Base-by-base conservation (phyloP, 2,888 invertebrate genomes). In the Brachylomia viminalis region DNA sequence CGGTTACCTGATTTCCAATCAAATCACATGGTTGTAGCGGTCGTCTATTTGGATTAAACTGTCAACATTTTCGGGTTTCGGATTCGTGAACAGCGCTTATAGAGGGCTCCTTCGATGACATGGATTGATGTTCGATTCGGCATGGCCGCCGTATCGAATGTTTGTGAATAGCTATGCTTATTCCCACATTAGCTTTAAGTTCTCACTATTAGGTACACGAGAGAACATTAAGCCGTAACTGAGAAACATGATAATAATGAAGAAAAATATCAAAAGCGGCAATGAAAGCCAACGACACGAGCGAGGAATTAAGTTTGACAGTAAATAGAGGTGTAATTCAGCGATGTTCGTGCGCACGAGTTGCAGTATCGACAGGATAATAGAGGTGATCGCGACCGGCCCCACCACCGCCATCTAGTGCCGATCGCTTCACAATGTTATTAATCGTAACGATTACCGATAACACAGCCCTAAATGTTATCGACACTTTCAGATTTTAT, bases 301-400 rank as follows among this genome's bases (percentile, higher is more conserved):
- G 92, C 91, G 90, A 92, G 92, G 87, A 95, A 96, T 96, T 96
- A 96, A 94, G 93, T 92, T 95, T 95, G 96, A 96, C 96, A 96
- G 96, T 94, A 95, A 96, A 94, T 94, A 95, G 94, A 92, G 95
- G 94, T 93, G 95, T 95, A 96, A 95, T 94, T 95, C 95, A 95
- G 90, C 95, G 92, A 95, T 96, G 94, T 95, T 96, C 96, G 96
- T 96, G 96, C 94, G 92, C 96, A 93, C 95, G 94, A 94, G 90
- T 92, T 92, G 93, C 90, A 89, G 95, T 95, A 96, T 95, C 94
- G 96, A 96, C 96, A 96, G 91, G 92, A 94, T 96, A 96, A 96
- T 96, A 92, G 93, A 89, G 86, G 89, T 88, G 91, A 92, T 92
- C 91, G 91, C 89, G 81, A 90, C 85, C 88, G 91, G 88, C 90